phyloP scores from a whole-genome alignment of 2,797 vertebrate genomes.

The Acipenser oxyrinchus region DNA sequence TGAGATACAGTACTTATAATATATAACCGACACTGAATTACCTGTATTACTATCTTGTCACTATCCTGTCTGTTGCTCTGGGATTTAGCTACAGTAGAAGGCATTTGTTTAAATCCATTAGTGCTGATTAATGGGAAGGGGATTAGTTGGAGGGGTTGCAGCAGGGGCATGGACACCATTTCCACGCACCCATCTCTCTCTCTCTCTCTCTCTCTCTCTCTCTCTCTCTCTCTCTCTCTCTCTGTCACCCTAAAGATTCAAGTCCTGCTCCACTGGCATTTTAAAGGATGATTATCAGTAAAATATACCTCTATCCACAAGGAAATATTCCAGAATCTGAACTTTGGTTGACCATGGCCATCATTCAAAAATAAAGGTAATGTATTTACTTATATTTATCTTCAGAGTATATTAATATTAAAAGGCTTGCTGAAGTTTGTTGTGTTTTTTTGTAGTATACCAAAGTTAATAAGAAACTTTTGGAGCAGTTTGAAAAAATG shows the following conservation, averaged over 20 bases:
- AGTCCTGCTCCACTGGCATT: conserved; percentile 10
- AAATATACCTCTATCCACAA: not conserved
- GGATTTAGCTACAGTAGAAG: conserved; percentile 60
- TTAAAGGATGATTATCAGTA: not conserved
- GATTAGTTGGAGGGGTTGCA: conserved; percentile 56
- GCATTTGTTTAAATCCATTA: conserved; percentile 54
- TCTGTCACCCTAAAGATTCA: conserved; percentile 19
- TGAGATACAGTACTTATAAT: no score
- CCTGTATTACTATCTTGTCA: no score
- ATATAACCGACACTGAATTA: no score
- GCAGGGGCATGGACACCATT: conserved; percentile 35
- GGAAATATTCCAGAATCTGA: not conserved
- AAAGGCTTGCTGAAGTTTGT: no score
- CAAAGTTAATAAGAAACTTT: no score
- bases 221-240: conserved; percentile 11
- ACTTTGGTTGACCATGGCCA: not conserved
- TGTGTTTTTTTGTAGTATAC: no score
- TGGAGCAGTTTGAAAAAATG: no score
- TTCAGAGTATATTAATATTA: no score
- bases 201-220: no score
- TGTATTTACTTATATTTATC: no score
- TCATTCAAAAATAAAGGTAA: conserved; percentile 11
- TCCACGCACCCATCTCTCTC: conserved; percentile 23
- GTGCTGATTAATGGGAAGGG: conserved; percentile 55
- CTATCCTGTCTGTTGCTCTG: conserved; percentile 21